phyloP scores from a whole-genome alignment of 2,113 vertebrate genomes.

The Pluvianellus socialis region DNA sequence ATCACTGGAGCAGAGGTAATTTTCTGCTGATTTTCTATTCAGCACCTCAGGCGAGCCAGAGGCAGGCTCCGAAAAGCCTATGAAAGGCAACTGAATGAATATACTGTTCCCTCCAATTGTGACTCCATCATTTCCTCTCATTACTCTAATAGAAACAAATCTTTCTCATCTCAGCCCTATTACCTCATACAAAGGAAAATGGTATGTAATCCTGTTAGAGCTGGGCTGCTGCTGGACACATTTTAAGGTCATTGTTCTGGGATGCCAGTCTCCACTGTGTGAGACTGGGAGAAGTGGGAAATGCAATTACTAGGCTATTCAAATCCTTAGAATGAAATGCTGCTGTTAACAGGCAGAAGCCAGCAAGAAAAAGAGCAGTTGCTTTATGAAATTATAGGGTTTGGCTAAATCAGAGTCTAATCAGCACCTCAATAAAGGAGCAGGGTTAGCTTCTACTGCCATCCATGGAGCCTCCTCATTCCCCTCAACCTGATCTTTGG shows the following conservation, averaged over 20 bases:
- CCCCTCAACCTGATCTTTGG: neutral
- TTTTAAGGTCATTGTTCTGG: conserved; percentile 72
- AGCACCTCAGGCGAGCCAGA: neutral
- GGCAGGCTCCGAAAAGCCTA: neutral
- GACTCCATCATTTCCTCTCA: conserved; percentile 53
- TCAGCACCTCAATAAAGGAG: conserved; percentile 3
- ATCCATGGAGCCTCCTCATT: neutral
- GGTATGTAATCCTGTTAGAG: conserved; percentile 44
- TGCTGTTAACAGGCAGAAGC: conserved; percentile 50
- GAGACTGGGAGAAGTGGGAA: conserved; percentile 56
- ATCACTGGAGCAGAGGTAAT: neutral
- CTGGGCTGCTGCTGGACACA: conserved; percentile 55
- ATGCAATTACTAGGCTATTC: conserved; percentile 72
- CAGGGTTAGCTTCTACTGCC: neutral
- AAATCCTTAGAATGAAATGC: conserved; percentile 62
- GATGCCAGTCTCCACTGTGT: conserved; percentile 47
- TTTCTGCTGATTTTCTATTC: conserved; percentile 35
- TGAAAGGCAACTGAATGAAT: conserved; percentile 47
- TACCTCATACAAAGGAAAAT: conserved; percentile 69
- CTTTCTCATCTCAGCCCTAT: conserved; percentile 52
- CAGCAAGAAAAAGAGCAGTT: neutral
- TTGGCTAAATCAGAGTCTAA: conserved; percentile 33
- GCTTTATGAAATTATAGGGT: conserved; percentile 53
- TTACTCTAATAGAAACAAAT: conserved; percentile 62
- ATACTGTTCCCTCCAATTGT: conserved; percentile 25